Percentiles rank a stretch among this genome's conserved stretches.
These are phyloP conservation scores for Raphicerus campestris DNA, from an alignment of 2,113 vertebrate genomes.

Conservation along the genomic window DNA sequence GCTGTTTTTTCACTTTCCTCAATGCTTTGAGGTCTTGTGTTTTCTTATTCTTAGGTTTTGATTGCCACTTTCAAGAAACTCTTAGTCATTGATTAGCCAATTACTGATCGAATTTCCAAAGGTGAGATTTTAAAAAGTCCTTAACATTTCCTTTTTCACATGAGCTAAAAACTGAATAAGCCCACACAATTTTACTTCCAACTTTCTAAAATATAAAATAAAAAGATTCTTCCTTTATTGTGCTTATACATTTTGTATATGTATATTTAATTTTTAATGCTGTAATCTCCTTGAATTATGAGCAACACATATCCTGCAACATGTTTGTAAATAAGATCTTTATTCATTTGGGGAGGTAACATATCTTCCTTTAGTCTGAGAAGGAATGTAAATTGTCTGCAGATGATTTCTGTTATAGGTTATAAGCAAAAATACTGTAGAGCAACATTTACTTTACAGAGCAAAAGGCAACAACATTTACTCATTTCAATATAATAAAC, in stretches of 20 bases:
- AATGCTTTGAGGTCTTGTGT: neutral
- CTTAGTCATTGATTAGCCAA: slow-evolving; percentile 5
- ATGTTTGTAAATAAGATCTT: slow-evolving; percentile 71
- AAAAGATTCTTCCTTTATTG: neutral
- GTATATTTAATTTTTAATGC: neutral
- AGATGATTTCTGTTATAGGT: slow-evolving; percentile 75
- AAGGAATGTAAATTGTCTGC: slow-evolving; percentile 74
- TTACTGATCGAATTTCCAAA: slow-evolving; percentile 42
- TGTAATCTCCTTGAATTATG: neutral
- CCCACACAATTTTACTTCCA: slow-evolving; percentile 44
- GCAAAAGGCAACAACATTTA: slow-evolving; percentile 70
- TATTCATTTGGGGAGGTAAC: slow-evolving; percentile 62
- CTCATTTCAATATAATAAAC: slow-evolving; percentile 64
- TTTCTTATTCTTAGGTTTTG: neutral
- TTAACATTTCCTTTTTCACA: slow-evolving; percentile 54
- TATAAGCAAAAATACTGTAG: slow-evolving; percentile 53
- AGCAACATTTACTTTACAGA: slow-evolving; percentile 72
- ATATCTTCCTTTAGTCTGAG: slow-evolving; percentile 66
- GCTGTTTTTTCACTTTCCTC: neutral
- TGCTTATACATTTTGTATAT: neutral
- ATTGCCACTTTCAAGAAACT: neutral
- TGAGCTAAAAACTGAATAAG: slow-evolving; percentile 63
- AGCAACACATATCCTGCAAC: slow-evolving; percentile 48
- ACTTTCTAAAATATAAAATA: slow-evolving; percentile 67
- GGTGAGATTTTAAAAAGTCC: slow-evolving; percentile 5